A percentile compares a stretch with the other conserved stretches of the same genome.
Evolutionary conservation across 2,888 invertebrate species (phyloP).

Genomic region (Stenolophus ochropezus): DNA sequence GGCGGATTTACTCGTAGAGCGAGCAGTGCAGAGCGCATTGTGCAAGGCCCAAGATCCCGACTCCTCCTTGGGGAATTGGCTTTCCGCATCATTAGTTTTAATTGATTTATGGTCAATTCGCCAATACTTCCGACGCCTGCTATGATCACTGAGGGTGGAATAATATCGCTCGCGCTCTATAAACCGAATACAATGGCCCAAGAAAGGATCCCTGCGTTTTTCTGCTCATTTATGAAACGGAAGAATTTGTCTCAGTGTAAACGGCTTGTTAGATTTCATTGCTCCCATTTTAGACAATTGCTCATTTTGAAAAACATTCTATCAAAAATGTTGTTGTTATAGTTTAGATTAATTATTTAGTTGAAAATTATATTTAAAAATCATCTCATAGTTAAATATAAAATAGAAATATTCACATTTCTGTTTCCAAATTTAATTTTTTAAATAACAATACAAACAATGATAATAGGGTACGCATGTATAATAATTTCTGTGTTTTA

Average conservation of each 20-base stretch:
- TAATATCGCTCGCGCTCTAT: constrained; percentile 46
- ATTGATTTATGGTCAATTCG: constrained; percentile 60
- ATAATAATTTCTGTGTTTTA: no score
- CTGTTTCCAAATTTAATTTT: no score
- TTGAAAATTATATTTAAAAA: no score
- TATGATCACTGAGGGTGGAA: constrained; percentile 34
- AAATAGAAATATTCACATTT: no score
- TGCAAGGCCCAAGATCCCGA: constrained; percentile 1
- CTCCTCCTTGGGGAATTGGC: constrained; percentile 41
- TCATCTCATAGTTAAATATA: no score
- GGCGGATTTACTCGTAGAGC: constrained; percentile 2
- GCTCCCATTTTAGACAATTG: neutral
- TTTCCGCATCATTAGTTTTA: constrained; percentile 58
- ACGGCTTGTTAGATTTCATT: constrained; percentile 28
- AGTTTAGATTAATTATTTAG: no score
- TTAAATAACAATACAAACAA: no score
- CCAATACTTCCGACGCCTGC: constrained; percentile 54
- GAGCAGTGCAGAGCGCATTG: constrained; percentile 39
- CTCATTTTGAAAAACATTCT: no score
- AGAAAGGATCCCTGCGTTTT: constrained; percentile 1
- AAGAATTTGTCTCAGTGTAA: constrained; percentile 38
- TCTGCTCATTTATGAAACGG: constrained; percentile 44
- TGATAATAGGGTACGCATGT: no score
- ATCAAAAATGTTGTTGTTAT: no score
- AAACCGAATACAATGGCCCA: constrained; percentile 45